phyloP scores from a whole-genome alignment of 2,113 vertebrate species.

The Tenebrosternarchus preto region DNA sequence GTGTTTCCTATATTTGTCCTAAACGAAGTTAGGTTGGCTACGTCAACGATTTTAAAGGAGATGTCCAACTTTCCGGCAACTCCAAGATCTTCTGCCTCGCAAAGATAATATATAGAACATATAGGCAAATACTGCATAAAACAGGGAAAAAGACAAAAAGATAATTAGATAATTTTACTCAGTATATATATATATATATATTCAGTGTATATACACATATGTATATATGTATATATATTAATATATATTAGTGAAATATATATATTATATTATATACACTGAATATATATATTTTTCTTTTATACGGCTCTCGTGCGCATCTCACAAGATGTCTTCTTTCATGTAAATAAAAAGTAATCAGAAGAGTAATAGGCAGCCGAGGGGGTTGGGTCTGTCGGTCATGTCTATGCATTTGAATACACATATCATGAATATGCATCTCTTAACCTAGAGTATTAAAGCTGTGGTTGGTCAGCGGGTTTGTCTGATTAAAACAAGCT shows the following conservation, averaged over 20 bases:
- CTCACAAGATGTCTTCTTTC: conserved; percentile 26
- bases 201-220: too few relatives aligned
- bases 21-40: neutral
- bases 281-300: neutral
- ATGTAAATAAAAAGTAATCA: conserved; percentile 51
- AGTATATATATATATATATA: too few relatives aligned
- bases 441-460: conserved; percentile 53
- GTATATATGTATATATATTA: too few relatives aligned
- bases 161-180: too few relatives aligned
- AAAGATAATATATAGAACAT: too few relatives aligned
- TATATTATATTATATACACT: neutral
- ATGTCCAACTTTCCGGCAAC: too few relatives aligned
- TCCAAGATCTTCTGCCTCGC: too few relatives aligned
- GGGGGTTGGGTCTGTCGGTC: conserved; percentile 36
- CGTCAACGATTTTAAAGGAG: too few relatives aligned
- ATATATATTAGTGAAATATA: too few relatives aligned
- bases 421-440: conserved; percentile 64
- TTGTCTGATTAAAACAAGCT: conserved; percentile 44
- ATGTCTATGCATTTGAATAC: conserved; percentile 57
- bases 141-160: too few relatives aligned
- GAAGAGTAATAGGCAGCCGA: conserved; percentile 47
- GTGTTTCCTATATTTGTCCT: neutral
- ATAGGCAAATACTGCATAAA: too few relatives aligned
- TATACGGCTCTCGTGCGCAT: neutral
- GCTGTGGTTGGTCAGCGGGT: conserved; percentile 46